Conservation (phyloP, 2,888 invertebrate genomes). For the Mythimna loreyi region DNA sequence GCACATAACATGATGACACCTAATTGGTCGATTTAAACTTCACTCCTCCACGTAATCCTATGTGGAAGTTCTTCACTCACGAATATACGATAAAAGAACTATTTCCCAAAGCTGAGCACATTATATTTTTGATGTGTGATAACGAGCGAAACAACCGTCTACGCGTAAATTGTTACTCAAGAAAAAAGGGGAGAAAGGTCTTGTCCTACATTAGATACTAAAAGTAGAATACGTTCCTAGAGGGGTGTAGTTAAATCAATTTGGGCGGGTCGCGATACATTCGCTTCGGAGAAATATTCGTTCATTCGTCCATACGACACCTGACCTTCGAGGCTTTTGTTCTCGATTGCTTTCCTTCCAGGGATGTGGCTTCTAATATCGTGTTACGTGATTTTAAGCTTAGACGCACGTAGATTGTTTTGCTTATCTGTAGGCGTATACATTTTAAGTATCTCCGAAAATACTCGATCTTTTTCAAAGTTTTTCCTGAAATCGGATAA, state of each 20-base stretch:
- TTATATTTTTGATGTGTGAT: conserved; percentile 66
- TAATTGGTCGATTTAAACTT: conserved; percentile 24
- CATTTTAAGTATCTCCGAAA: conserved; percentile 10
- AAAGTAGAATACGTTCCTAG: conserved; percentile 68
- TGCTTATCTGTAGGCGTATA: not conserved
- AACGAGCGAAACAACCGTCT: conserved; percentile 65
- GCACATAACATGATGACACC: not conserved
- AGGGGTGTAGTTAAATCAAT: conserved; percentile 78
- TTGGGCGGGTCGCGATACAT: conserved; percentile 78
- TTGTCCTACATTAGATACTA: conserved; percentile 59
- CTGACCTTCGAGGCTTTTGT: conserved; percentile 66
- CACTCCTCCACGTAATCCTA: conserved; percentile 36
- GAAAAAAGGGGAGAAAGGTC: conserved; percentile 52
- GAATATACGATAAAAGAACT: conserved; percentile 30
- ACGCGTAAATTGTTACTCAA: conserved; percentile 62
- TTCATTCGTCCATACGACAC: conserved; percentile 72
- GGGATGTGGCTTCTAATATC: conserved; percentile 56
- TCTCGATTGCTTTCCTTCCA: conserved; percentile 65
- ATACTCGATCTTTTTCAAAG: not conserved
- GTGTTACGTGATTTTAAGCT: conserved; percentile 54
- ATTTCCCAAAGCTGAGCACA: conserved; percentile 54
- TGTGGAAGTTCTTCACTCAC: conserved; percentile 42
- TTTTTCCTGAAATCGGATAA: not conserved
- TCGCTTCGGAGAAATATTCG: conserved; percentile 67
- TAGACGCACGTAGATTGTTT: conserved; percentile 8